Percentiles rank a stretch among this genome's conserved stretches.
These are phyloP conservation scores for Dryobota labecula DNA, from an alignment of 2,888 invertebrate species.

Conservation along the genomic window DNA sequence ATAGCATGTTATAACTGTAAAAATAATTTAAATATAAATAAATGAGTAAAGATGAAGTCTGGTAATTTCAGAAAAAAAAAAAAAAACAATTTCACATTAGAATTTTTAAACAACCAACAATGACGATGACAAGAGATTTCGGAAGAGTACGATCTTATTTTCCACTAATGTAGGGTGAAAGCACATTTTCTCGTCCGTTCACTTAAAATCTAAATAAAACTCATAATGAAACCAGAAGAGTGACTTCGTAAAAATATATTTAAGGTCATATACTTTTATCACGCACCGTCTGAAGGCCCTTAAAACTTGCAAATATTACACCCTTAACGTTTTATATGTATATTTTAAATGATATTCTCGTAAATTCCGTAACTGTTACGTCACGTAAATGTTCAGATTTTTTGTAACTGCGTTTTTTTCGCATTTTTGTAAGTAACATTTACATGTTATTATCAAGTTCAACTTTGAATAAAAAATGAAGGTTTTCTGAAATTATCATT, in stretches of 20 bases:
- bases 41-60: constrained; percentile 10
- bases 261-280: constrained; percentile 75
- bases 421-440: constrained; percentile 57
- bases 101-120: constrained; percentile 32
- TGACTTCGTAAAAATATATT: constrained; percentile 69
- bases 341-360: constrained; percentile 78
- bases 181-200: constrained; percentile 51
- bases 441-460: constrained; percentile 50
- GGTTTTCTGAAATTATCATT: constrained; percentile 35
- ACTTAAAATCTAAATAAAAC: constrained; percentile 66
- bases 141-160: constrained; percentile 40
- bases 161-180: constrained; percentile 49
- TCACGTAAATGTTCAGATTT: constrained; percentile 70
- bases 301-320: constrained; percentile 74
- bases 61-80: constrained; percentile 10
- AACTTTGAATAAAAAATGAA: constrained; percentile 41
- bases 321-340: constrained; percentile 73
- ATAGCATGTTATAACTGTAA: constrained; percentile 1
- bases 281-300: constrained; percentile 70
- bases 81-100: constrained; percentile 14
- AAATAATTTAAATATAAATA: constrained; percentile 28
- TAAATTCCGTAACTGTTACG: constrained; percentile 80
- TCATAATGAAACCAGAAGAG: constrained; percentile 67
- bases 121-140: constrained; percentile 28
- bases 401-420: constrained; percentile 69